Evolutionary conservation across 2,797 vertebrate genomes (phyloP).

Genomic region (Silurus lanzhouensis): DNA sequence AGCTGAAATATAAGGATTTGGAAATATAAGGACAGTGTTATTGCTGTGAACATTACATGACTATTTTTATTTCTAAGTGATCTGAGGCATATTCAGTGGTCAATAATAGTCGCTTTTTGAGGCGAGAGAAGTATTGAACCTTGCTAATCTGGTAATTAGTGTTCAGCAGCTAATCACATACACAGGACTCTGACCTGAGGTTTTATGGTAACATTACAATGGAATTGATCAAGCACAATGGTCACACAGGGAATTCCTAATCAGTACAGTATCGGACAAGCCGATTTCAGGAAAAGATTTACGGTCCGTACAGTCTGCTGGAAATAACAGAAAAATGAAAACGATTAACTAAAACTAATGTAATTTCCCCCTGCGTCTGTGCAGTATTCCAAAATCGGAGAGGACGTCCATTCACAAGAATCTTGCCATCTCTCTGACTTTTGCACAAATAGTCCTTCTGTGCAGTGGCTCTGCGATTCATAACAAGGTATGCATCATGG

Average conservation of each 20-base stretch:
- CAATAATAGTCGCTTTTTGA: slow-evolving; percentile 52
- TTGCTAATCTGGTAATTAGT: slow-evolving; percentile 75
- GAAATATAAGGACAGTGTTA: background rate
- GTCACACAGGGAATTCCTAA: slow-evolving; percentile 67
- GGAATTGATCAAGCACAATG: slow-evolving; percentile 73
- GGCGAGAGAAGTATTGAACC: slow-evolving; percentile 68
- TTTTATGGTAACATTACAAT: slow-evolving; percentile 72
- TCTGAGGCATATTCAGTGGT: slow-evolving; percentile 14
- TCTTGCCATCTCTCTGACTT: slow-evolving; percentile 76
- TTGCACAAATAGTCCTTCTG: slow-evolving; percentile 79
- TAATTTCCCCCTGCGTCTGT: background rate
- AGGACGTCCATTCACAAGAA: slow-evolving; percentile 81
- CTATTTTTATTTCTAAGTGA: slow-evolving; percentile 8
- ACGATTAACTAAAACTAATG: background rate
- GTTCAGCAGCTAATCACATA: slow-evolving; percentile 44
- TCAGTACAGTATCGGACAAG: slow-evolving; percentile 55
- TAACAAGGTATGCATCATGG: slow-evolving; percentile 70
- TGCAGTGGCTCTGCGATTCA: slow-evolving; percentile 79
- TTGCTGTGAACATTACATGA: background rate
- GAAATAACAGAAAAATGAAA: background rate
- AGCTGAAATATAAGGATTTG: too few species aligned
- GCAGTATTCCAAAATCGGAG: slow-evolving; percentile 80
- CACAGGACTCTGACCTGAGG: slow-evolving; percentile 62
- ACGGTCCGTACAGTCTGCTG: slow-evolving; percentile 53
- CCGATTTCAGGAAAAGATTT: slow-evolving; percentile 59